Evolutionary conservation across 2,888 invertebrate genomes (phyloP).

Genomic region (Ophraella communa): DNA sequence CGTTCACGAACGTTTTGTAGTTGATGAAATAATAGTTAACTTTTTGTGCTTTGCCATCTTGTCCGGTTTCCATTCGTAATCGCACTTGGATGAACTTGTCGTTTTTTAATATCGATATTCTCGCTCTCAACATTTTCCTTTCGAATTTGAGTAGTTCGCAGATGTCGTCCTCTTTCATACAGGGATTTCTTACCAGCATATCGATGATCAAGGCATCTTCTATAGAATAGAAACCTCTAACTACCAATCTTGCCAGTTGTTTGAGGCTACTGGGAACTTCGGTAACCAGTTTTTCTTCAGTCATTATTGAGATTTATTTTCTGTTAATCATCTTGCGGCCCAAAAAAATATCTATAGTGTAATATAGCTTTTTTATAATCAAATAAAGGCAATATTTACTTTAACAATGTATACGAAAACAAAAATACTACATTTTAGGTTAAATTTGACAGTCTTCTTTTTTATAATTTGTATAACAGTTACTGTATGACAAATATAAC

Average conservation of each 20-base stretch:
- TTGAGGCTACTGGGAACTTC: conserved; percentile 95
- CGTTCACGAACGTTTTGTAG: conserved; percentile 96
- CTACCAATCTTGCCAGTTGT: conserved; percentile 88
- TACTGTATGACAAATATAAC: no score
- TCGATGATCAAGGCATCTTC: conserved; percentile 95
- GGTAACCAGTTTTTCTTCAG: conserved; percentile 79
- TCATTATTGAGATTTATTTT: conserved; percentile 59
- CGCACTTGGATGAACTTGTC: conserved; percentile 94
- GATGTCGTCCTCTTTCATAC: conserved; percentile 91
- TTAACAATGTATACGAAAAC: no score
- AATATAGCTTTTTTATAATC: no score
- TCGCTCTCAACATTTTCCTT: conserved; percentile 87
- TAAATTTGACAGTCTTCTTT: no score
- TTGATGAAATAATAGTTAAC: conserved; percentile 98
- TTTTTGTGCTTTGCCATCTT: conserved; percentile 93
- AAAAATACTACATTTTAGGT: no score
- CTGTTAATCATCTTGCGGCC: neutral
- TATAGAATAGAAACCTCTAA: conserved; percentile 90
- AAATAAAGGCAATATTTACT: no score
- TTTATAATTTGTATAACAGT: no score
- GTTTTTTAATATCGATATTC: conserved; percentile 84
- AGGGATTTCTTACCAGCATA: conserved; percentile 94
- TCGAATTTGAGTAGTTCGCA: conserved; percentile 93
- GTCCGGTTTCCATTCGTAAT: conserved; percentile 93
- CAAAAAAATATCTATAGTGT: no score